Percentiles rank a stretch among this genome's conserved stretches.
Conservation (phyloP, 2,888 invertebrate genomes). For the Penaeus monodon region DNA sequence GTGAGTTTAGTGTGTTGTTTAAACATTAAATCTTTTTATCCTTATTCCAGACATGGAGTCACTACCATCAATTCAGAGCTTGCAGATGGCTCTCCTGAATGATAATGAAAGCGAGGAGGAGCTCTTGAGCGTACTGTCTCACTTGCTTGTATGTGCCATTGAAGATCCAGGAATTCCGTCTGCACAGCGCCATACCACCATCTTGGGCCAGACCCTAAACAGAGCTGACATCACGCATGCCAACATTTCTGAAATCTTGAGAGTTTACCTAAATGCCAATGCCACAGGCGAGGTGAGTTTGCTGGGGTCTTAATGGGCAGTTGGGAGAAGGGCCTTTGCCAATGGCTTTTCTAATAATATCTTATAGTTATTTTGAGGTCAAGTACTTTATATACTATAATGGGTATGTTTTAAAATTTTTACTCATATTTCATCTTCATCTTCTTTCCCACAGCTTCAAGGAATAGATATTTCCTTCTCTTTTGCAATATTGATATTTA, state of each 20-base stretch:
- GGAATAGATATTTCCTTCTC: background rate
- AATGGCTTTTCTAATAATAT: background rate
- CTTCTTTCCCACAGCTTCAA: too few relatives aligned
- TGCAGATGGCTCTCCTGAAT: slow-evolving; percentile 87
- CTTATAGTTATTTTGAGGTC: too few relatives aligned
- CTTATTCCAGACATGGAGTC: slow-evolving; percentile 81
- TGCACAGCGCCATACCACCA: slow-evolving; percentile 88
- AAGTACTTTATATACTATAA: too few relatives aligned
- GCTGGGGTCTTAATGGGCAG: background rate
- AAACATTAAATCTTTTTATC: background rate
- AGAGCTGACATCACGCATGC: slow-evolving; percentile 91
- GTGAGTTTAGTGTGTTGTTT: background rate
- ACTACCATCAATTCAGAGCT: slow-evolving; percentile 85
- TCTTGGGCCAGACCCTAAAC: slow-evolving; percentile 89
- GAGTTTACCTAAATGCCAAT: slow-evolving; percentile 91
- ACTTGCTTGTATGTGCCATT: slow-evolving; percentile 86
- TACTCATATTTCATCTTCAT: too few relatives aligned
- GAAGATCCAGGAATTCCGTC: slow-evolving; percentile 85
- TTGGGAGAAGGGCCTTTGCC: background rate
- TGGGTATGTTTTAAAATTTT: too few relatives aligned
- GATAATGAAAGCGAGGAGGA: slow-evolving; percentile 84
- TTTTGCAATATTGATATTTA: slow-evolving; percentile 1
- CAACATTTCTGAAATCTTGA: slow-evolving; percentile 90
- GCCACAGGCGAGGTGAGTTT: slow-evolving; percentile 86
- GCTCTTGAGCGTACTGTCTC: slow-evolving; percentile 87